Percentiles rank a stretch among this genome's conserved stretches.
Evolutionary conservation across 2,797 vertebrate genomes (phyloP).

Genomic region (Hirundo rustica): DNA sequence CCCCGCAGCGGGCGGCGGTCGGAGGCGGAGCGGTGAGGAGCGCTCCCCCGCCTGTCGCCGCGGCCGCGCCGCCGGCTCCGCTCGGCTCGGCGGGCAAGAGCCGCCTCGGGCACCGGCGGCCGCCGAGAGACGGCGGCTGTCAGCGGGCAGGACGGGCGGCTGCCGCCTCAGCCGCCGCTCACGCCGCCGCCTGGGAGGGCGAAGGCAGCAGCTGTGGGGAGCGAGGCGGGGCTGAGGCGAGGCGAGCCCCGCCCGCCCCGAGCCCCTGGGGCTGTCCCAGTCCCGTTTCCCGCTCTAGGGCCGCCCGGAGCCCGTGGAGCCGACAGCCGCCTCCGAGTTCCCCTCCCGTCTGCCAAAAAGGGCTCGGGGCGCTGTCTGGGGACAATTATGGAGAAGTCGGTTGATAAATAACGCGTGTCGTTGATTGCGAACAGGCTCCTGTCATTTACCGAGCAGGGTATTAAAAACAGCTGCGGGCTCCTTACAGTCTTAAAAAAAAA

Average conservation of each 20-base stretch:
- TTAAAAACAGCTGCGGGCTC: not conserved
- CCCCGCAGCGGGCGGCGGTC: constrained; percentile 72
- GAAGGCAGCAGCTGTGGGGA: not conserved
- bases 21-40: constrained; percentile 11
- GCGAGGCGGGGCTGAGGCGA: not conserved
- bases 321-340: fast-evolving
- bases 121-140: not conserved
- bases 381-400: not conserved
- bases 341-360: not conserved
- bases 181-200: not conserved
- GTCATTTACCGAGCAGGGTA: not conserved
- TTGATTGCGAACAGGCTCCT: not conserved
- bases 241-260: not conserved
- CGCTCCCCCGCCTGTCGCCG: not conserved
- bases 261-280: not conserved
- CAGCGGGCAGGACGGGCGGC: not conserved
- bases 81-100: not conserved
- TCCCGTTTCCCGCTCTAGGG: fast-evolving
- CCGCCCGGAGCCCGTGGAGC: fast-evolving
- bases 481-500: too few species aligned
- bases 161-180: not conserved
- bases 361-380: not conserved
- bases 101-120: not conserved
- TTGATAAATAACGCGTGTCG: constrained; percentile 13
- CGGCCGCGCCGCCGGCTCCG: constrained; percentile 53